Evolutionary conservation across 2,888 invertebrate genomes (phyloP), one percentile per base, ranked within the genome.

Genomic region (Chrysopilus asiliformis): DNA sequence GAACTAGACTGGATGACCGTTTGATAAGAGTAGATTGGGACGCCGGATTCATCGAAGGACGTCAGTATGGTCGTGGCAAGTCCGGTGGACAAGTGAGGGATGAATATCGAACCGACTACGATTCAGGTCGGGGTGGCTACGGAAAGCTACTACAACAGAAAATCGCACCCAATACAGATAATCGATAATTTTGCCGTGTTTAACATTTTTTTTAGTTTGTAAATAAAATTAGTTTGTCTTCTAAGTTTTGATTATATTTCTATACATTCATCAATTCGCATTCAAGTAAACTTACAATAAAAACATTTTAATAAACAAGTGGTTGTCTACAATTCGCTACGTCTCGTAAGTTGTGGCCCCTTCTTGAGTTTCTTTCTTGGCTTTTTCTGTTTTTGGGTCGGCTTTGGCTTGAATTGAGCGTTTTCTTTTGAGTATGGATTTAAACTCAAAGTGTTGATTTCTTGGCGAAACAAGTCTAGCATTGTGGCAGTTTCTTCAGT

Each of bases 1-100:
- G 94, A 2, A 97, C 97, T 1, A 71, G 94, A 48, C 67, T 98
- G 34, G 98, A 98, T 64, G 98, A 98, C 57, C 74, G 98, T 55
- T 84, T 95, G 43, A 87, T 99, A 30, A 73, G 98, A 52, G 90
- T 93, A 38, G 98, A 99, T 64, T 98, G 95, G 95, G 98, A 98
- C 66, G 95, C 95, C 20, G 98, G 98, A 2, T 99, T 98, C 63
- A 75, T 87, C 43, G 98, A 99, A 67, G 98, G 98, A 3, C 70
- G 98, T 48, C 98, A 98, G 59, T 98, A 87, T 67, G 98, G 98
- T 18, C 72, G 98, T 48, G 98, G 98, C 36, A 94, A 93, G 67
- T 87, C 87, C 51, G 98, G 98, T 36, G 98, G 98, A 53, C 97
- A 97, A 76, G 95, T 97, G 4, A 75, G 97, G 51, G 98, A 98